Percentiles rank a stretch among this genome's conserved stretches.
Conservation (phyloP, 2,888 invertebrate genomes). For the Epirrhoe alternata region DNA sequence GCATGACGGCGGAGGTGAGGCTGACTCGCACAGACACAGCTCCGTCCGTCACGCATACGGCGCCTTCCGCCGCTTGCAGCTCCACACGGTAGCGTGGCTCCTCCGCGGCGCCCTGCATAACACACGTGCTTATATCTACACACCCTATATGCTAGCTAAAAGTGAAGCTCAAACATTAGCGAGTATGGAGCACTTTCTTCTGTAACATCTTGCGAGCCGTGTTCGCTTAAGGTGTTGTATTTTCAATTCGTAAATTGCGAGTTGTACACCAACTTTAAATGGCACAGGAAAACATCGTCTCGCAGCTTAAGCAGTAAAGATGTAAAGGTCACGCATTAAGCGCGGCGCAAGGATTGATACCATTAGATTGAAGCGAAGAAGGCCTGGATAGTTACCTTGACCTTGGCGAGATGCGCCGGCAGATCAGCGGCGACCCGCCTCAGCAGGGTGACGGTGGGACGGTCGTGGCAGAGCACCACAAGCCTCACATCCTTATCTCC, state of each 20-base stretch:
- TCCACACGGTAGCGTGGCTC: slow-evolving; percentile 91
- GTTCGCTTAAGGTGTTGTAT: too few relatives aligned
- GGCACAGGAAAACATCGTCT: too few relatives aligned
- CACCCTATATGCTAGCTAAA: too few relatives aligned
- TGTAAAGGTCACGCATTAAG: too few relatives aligned
- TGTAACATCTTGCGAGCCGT: neutral
- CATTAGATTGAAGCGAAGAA: too few relatives aligned
- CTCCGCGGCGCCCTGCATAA: slow-evolving; percentile 62
- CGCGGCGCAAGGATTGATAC: too few relatives aligned
- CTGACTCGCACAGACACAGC: slow-evolving; percentile 93
- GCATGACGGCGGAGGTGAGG: slow-evolving; percentile 96
- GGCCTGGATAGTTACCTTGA: slow-evolving; percentile 24
- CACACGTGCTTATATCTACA: slow-evolving; percentile 1
- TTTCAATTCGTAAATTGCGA: too few relatives aligned
- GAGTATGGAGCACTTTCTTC: too few relatives aligned
- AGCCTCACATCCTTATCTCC: slow-evolving; percentile 96
- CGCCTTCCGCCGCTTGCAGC: slow-evolving; percentile 93
- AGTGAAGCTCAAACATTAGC: too few relatives aligned
- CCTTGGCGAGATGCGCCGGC: slow-evolving; percentile 76
- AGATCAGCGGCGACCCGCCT: slow-evolving; percentile 94
- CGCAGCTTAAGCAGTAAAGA: too few relatives aligned
- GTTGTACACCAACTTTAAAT: too few relatives aligned
- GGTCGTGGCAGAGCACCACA: slow-evolving; percentile 97
- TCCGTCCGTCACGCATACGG: slow-evolving; percentile 92
- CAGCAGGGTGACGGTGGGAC: slow-evolving; percentile 94